phyloP scores from a whole-genome alignment of 2,888 invertebrate species.

The Callinectes sapidus region DNA sequence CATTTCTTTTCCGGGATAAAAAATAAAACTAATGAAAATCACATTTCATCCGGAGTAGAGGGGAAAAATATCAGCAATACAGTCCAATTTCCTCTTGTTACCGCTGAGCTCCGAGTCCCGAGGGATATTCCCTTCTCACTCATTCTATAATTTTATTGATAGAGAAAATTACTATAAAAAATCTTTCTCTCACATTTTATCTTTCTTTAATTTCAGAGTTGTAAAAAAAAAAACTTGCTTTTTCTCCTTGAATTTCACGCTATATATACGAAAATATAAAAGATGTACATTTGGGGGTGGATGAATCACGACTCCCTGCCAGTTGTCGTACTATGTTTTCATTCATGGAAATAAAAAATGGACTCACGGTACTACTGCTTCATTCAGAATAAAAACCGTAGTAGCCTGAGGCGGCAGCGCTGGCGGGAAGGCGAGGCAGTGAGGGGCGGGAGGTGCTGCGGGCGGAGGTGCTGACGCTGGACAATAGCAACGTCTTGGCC shows the following conservation, averaged over 20 bases:
- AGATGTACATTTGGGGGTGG: not conserved
- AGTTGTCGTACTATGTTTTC: slow-evolving; percentile 17
- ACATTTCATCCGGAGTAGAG: slow-evolving; percentile 27
- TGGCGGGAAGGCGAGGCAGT: not conserved
- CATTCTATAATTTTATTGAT: slow-evolving; percentile 37
- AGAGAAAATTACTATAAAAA: slow-evolving; percentile 33
- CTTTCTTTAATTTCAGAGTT: not conserved
- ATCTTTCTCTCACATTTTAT: slow-evolving; percentile 20
- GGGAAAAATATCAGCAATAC: slow-evolving; percentile 29
- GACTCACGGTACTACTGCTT: slow-evolving; percentile 34
- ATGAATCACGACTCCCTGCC: slow-evolving; percentile 1
- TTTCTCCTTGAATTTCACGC: not conserved
- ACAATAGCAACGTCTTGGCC: slow-evolving; percentile 26
- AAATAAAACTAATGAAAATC: slow-evolving; percentile 36
- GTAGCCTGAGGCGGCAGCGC: slow-evolving; percentile 8
- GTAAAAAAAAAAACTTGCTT: not conserved
- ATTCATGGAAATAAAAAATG: slow-evolving; percentile 19
- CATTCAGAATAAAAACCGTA: slow-evolving; percentile 12
- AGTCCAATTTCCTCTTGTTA: slow-evolving; percentile 34
- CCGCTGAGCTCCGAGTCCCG: slow-evolving; percentile 10
- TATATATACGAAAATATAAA: not conserved
- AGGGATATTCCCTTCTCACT: slow-evolving; percentile 30
- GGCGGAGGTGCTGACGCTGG: slow-evolving; percentile 8
- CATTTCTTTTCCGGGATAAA: not conserved
- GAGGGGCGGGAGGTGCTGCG: slow-evolving; percentile 10